Percentiles rank a stretch among this genome's conserved stretches.
These are phyloP conservation scores for Aphelenchoides bicaudatus DNA, from an alignment of 2,888 invertebrate genomes.

Conservation along the genomic window DNA sequence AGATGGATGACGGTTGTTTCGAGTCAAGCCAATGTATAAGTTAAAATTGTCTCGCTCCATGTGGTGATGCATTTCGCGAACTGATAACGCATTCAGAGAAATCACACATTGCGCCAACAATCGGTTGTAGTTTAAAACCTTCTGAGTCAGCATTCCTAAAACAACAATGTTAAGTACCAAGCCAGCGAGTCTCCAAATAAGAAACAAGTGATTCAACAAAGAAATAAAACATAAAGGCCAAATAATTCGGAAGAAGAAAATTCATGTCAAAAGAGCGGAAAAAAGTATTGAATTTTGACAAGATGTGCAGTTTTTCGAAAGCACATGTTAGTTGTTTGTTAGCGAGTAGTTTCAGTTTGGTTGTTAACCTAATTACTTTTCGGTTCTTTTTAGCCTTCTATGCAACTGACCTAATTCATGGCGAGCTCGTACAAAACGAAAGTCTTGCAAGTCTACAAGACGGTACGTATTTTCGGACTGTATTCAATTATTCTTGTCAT, in stretches of 20 bases:
- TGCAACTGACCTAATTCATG: slow-evolving; percentile 1
- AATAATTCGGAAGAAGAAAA: too few species aligned
- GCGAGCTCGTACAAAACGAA: slow-evolving; percentile 4
- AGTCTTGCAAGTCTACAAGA: slow-evolving; percentile 16
- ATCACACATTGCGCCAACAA: too few species aligned
- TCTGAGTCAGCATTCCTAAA: too few species aligned
- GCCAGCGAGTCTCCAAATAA: too few species aligned
- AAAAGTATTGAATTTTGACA: too few species aligned
- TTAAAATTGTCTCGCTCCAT: slow-evolving; percentile 45
- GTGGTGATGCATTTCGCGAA: slow-evolving; percentile 51
- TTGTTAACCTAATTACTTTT: not conserved
- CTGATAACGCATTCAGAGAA: slow-evolving; percentile 15
- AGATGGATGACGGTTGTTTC: slow-evolving; percentile 50
- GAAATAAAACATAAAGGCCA: too few species aligned
- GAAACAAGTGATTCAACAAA: too few species aligned
- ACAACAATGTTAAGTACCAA: too few species aligned
- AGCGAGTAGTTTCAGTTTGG: not conserved
- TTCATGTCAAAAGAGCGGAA: too few species aligned
- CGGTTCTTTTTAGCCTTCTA: not conserved
- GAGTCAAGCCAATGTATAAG: slow-evolving; percentile 43
- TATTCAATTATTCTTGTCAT: not conserved
- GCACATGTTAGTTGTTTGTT: not conserved
- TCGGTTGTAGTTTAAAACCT: too few species aligned
- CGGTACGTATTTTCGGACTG: slow-evolving; percentile 11
- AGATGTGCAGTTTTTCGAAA: too few species aligned